Evolutionary conservation across 2,113 vertebrate genomes (phyloP).

Genomic region (Phasianus colchicus): DNA sequence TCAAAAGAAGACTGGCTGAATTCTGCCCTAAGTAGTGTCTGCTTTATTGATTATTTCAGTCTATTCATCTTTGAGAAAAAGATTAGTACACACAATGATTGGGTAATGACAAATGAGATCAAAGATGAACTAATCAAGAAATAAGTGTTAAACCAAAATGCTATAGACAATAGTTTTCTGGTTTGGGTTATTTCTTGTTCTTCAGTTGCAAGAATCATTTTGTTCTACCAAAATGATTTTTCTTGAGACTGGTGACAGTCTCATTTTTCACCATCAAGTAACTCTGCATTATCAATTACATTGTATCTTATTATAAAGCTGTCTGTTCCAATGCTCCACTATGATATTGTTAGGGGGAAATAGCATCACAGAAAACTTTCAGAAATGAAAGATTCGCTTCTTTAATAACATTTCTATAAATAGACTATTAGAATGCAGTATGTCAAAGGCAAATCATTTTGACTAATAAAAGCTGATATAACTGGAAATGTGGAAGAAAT

Average conservation of each 20-base stretch:
- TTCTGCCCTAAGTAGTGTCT: neutral
- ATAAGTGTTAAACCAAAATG: neutral
- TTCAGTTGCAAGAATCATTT: slow-evolving; percentile 39
- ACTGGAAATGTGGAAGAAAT: neutral
- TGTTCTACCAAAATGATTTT: slow-evolving; percentile 71
- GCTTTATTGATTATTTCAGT: slow-evolving; percentile 41
- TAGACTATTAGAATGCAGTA: slow-evolving; percentile 11
- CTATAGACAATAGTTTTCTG: slow-evolving; percentile 45
- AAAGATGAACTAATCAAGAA: slow-evolving; percentile 45
- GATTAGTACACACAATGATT: slow-evolving; percentile 34
- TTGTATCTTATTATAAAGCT: slow-evolving; percentile 63
- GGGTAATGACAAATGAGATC: slow-evolving; percentile 62
- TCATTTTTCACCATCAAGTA: slow-evolving; percentile 74
- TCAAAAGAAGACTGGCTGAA: neutral
- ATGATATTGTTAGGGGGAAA: slow-evolving; percentile 55
- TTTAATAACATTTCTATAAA: slow-evolving; percentile 67
- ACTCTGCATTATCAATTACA: slow-evolving; percentile 68
- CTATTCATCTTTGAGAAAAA: slow-evolving; percentile 32
- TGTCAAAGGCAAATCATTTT: slow-evolving; percentile 32
- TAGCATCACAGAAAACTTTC: slow-evolving; percentile 23
- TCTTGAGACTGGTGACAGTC: slow-evolving; percentile 61
- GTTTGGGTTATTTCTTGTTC: slow-evolving; percentile 52
- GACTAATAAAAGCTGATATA: slow-evolving; percentile 15
- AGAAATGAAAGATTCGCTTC: slow-evolving; percentile 36
- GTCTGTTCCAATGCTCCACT: slow-evolving; percentile 50